Evolutionary conservation across 2,888 invertebrate species (phyloP).

Genomic region (Drosophila histrio): DNA sequence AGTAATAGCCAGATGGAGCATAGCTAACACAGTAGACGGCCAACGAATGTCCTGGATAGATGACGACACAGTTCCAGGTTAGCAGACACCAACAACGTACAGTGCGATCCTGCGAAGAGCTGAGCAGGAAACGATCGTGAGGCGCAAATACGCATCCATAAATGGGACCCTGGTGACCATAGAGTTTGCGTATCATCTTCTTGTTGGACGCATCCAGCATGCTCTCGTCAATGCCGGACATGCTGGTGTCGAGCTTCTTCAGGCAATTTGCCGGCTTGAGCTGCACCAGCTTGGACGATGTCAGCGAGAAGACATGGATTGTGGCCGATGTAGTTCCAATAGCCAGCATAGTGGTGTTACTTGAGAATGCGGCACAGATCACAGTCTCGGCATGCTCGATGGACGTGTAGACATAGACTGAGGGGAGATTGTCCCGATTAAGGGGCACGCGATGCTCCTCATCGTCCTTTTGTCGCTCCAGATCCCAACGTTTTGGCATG

Average conservation of each 20-base stretch:
- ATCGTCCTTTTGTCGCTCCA: slow-evolving; percentile 38
- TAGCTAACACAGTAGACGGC: slow-evolving; percentile 44
- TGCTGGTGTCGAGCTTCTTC: slow-evolving; percentile 26
- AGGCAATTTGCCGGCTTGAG: slow-evolving; percentile 41
- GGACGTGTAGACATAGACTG: slow-evolving; percentile 48
- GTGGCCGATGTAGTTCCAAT: slow-evolving; percentile 46
- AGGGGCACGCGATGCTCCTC: slow-evolving; percentile 51
- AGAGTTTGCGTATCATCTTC: slow-evolving; percentile 25
- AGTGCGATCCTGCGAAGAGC: slow-evolving; percentile 51
- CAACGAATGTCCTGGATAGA: slow-evolving; percentile 55
- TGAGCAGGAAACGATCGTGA: slow-evolving; percentile 49
- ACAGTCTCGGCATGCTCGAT: slow-evolving; percentile 19
- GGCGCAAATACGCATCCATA: slow-evolving; percentile 48
- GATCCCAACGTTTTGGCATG: slow-evolving; percentile 43
- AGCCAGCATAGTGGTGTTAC: slow-evolving; percentile 38
- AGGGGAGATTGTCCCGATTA: slow-evolving; percentile 36
- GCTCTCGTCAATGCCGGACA: slow-evolving; percentile 44
- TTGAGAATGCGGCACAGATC: slow-evolving; percentile 52
- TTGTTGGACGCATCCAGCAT: slow-evolving; percentile 42
- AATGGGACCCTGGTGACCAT: slow-evolving; percentile 54
- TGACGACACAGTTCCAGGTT: slow-evolving; percentile 63
- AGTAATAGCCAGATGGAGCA: slow-evolving; percentile 60
- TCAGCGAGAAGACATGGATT: slow-evolving; percentile 50
- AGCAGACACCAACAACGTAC: slow-evolving; percentile 62
- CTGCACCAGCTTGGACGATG: slow-evolving; percentile 46